Base-by-base conservation (phyloP, 2,797 vertebrate species). In the Lateolabrax maculatus region DNA sequence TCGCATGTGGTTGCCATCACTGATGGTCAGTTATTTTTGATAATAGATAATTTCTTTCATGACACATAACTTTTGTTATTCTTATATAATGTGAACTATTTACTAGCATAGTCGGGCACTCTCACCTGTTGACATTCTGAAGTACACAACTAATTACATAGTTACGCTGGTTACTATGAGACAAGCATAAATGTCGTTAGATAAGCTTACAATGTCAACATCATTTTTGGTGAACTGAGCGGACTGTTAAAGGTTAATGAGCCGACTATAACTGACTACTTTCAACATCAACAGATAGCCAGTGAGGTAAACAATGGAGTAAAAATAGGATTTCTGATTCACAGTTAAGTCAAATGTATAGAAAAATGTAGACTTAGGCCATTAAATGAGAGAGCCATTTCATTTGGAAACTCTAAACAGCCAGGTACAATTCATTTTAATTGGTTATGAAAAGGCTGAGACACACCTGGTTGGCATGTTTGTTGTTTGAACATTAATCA, bases 191-290 rank as follows among this genome's bases (percentile, higher is more conserved):
- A 64, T 56, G 49, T 36, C 3, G 34, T 62, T 21, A 36, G 56
- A 56, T 52, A 53, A 53, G 58, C 29, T 1, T 1, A 39, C 19
- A 43, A 36, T 37, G 69, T 57, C 70, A 67, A 62, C 29, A 36
- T 49, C n/a, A 23, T 68, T 62, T 60, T 23, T 39, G 9, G 27
- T 29, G 36, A 43, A 19, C 41, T 36, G n/a, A 29, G 48, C 31
- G 4, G 15, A 51, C 25, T 52, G 41, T 18, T 77, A 19, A 68
- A 57, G 49, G 62, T 57, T 62, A 73, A 63, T 57, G 69, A 77
- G 57, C 5, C 9, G 1, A 61, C 15, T 53, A 27, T 31, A 29
- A 36, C 62, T 56, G 8, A 15, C 34, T 19, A 31, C 15, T 52
- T 31, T 51, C 51, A 41, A 36, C 2, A 19, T n/a, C 15, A 78